phyloP scores from a whole-genome alignment of 1,140 invertebrate species.

The Ostrea edulis region DNA sequence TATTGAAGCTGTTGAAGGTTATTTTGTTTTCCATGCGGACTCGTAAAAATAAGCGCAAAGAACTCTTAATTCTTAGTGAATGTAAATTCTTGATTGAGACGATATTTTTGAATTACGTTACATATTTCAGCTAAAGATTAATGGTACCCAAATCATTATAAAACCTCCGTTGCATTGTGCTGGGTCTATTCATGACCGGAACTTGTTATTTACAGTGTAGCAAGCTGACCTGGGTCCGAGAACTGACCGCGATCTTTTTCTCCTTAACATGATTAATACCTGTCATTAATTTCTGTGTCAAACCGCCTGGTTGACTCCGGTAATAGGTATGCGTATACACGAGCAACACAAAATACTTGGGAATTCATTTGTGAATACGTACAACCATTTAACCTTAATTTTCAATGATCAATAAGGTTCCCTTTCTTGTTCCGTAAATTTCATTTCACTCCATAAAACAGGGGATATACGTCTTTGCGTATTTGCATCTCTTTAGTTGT shows the following conservation, averaged over 20 bases:
- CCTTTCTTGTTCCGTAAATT: too few relatives aligned
- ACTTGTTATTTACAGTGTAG: constrained; percentile 14
- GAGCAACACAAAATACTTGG: neutral
- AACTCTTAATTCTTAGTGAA: too few relatives aligned
- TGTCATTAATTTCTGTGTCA: constrained; percentile 14
- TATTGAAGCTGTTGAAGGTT: too few relatives aligned
- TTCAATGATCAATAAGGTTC: too few relatives aligned
- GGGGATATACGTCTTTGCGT: too few relatives aligned
- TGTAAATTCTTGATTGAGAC: too few relatives aligned
- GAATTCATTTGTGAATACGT: neutral
- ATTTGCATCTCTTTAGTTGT: too few relatives aligned
- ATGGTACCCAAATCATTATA: neutral
- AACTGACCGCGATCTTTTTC: constrained; percentile 23
- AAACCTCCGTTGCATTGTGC: neutral
- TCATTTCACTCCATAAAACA: too few relatives aligned
- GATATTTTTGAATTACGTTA: neutral
- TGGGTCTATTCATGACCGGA: constrained; percentile 4
- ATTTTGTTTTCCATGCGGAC: too few relatives aligned
- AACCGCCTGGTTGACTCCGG: neutral
- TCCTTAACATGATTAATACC: constrained; percentile 29
- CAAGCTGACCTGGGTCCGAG: neutral
- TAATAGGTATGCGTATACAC: neutral
- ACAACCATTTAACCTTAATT: too few relatives aligned
- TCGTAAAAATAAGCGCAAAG: too few relatives aligned
- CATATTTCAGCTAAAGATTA: neutral